Evolutionary conservation across 2,797 vertebrate genomes (phyloP).

Genomic region (Anas capensis): DNA sequence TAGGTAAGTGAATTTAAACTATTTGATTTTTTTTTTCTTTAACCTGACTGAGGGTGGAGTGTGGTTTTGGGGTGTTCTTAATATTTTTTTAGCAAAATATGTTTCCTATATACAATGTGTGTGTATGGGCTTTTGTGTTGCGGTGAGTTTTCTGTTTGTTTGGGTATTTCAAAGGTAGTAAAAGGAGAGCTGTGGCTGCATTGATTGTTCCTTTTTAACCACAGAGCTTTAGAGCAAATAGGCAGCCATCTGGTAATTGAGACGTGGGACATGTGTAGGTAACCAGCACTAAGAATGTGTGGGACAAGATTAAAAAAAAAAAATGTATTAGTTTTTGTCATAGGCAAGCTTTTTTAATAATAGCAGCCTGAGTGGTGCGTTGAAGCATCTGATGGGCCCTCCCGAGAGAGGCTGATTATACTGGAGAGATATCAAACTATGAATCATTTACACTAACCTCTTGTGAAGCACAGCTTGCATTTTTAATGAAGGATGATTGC

Average conservation of each 20-base stretch:
- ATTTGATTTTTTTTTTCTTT: background rate
- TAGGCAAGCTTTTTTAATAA: conserved; percentile 78
- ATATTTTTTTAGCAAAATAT: background rate
- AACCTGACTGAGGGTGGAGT: background rate
- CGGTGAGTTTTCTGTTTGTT: background rate
- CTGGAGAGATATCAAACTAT: conserved; percentile 90
- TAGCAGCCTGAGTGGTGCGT: conserved; percentile 73
- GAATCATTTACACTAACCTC: conserved; percentile 90
- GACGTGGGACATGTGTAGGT: background rate
- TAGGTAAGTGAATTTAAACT: background rate
- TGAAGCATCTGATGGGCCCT: conserved; percentile 78
- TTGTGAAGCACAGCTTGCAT: conserved; percentile 87
- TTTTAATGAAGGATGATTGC: conserved; percentile 95
- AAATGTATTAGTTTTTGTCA: conserved; percentile 50
- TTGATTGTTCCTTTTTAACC: conserved; percentile 12
- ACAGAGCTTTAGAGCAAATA: background rate
- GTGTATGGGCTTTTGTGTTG: background rate
- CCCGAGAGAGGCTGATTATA: conserved; percentile 87
- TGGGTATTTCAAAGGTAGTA: background rate
- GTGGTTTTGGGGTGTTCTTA: background rate
- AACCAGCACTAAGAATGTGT: background rate
- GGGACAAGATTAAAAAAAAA: background rate
- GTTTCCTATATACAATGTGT: background rate
- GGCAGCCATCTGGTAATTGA: background rate
- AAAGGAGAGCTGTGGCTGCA: background rate